phyloP scores from a whole-genome alignment of 2,113 vertebrate genomes.

The Asarcornis scutulata region DNA sequence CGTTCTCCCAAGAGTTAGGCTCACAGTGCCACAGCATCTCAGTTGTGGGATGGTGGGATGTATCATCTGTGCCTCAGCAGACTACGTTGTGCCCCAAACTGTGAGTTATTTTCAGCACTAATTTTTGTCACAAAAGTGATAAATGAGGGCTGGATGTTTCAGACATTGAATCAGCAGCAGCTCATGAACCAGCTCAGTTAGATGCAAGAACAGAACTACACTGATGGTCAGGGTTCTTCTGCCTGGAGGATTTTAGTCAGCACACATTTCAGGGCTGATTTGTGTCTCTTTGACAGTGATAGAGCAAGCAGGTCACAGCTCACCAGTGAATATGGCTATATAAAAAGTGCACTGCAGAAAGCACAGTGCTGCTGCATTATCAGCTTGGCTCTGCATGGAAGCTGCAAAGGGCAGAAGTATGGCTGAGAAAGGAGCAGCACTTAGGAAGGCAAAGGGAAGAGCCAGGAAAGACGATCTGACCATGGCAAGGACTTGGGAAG shows the following conservation, averaged over 20 bases:
- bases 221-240: neutral
- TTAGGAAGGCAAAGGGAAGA: neutral
- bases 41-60: neutral
- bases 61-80: neutral
- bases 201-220: neutral
- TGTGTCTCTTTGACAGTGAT: neutral
- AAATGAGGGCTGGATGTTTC: neutral
- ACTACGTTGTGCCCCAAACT: neutral
- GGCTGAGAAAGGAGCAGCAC: neutral
- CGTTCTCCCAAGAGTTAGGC: neutral
- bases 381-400: neutral
- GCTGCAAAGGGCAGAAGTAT: neutral
- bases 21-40: neutral
- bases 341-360: neutral
- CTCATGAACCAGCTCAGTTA: neutral
- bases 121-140: neutral
- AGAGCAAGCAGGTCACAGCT: neutral
- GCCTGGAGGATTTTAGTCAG: neutral
- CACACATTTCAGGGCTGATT: neutral
- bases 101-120: neutral
- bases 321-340: neutral
- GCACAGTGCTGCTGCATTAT: neutral
- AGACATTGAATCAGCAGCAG: neutral
- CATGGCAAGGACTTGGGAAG: neutral
- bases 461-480: neutral